These are phyloP conservation scores for Galagoides demidoff DNA, from an alignment of 2,797 vertebrate genomes.

Conservation along the genomic window DNA sequence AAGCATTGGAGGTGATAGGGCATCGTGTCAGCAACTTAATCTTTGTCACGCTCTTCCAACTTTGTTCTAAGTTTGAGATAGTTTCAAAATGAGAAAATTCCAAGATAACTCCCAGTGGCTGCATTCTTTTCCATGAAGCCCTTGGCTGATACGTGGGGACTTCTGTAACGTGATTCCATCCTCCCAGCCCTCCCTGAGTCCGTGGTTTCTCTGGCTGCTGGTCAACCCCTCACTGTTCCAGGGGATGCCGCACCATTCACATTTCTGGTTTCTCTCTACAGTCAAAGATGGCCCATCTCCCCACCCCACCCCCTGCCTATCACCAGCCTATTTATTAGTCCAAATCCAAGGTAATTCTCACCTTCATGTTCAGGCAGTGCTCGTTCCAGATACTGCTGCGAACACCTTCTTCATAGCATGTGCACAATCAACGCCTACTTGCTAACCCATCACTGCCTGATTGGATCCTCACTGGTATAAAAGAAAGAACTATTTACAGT, in stretches of 20 bases:
- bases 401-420: not conserved
- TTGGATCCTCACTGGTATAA: not conserved
- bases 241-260: not conserved
- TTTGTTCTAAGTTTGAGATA: constrained; percentile 2
- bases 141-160: not conserved
- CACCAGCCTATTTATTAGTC: not conserved
- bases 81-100: constrained; percentile 4
- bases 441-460: not conserved
- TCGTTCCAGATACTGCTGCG: not conserved
- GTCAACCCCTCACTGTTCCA: not conserved
- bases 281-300: not conserved
- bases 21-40: not conserved
- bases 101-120: not conserved
- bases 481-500: constrained; percentile 21
- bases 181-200: not conserved
- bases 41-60: not conserved
- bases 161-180: not conserved
- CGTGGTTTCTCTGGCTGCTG: not conserved
- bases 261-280: not conserved
- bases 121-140: not conserved
- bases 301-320: not conserved
- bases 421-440: not conserved
- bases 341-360: not conserved
- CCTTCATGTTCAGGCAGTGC: not conserved
- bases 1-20: not conserved